Percentiles rank a stretch among this genome's conserved stretches.
phyloP scores from a whole-genome alignment of 2,797 vertebrate genomes.

The Bradypus variegatus region DNA sequence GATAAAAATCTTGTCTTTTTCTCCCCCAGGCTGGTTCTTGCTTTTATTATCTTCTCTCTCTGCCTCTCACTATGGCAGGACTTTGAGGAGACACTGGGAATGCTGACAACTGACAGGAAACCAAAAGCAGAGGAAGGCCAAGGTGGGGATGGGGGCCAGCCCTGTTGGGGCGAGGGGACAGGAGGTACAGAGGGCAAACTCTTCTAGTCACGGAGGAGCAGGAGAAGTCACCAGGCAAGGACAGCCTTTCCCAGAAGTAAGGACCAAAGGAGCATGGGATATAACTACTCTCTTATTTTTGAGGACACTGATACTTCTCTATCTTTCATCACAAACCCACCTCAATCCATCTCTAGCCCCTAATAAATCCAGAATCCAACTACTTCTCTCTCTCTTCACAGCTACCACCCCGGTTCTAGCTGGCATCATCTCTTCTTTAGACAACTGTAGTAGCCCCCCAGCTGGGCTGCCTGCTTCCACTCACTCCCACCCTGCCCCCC shows the following conservation, averaged over 20 bases:
- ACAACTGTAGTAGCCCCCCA: background rate
- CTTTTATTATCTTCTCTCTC: conserved; percentile 50
- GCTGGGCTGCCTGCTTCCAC: background rate
- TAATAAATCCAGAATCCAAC: background rate
- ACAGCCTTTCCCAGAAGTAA: background rate
- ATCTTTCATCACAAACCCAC: background rate
- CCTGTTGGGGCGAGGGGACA: background rate
- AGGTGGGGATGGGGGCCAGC: background rate
- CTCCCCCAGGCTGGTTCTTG: conserved; percentile 27
- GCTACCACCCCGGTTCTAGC: background rate
- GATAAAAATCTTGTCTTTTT: conserved; percentile 38
- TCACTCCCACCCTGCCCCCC: background rate
- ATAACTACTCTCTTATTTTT: background rate
- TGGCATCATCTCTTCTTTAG: background rate
- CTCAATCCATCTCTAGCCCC: background rate
- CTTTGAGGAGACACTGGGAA: conserved; percentile 4
- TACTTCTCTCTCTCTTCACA: background rate
- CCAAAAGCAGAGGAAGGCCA: background rate
- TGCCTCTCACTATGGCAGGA: conserved; percentile 25
- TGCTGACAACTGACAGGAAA: background rate
- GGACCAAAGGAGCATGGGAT: background rate
- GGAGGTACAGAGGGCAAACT: background rate
- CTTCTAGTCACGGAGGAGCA: background rate
- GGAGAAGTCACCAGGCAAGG: background rate
- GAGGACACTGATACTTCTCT: background rate